phyloP scores from a whole-genome alignment of 2,888 invertebrate genomes.

The Lucinisca nassula region DNA sequence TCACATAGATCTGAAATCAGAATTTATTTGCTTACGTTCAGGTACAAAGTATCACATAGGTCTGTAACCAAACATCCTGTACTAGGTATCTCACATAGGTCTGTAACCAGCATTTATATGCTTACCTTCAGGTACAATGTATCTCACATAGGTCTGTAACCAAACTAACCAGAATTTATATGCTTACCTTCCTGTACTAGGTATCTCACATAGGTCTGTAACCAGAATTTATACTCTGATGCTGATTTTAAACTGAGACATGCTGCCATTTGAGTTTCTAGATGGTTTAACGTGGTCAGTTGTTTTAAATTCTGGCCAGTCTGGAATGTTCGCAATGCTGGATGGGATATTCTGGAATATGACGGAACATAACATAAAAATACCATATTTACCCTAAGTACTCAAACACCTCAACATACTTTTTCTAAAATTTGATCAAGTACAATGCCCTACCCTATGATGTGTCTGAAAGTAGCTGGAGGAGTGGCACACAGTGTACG shows the following conservation, averaged over 20 bases:
- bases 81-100: conserved; percentile 90
- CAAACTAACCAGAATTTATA: too few relatives aligned
- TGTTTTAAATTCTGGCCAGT: conserved; percentile 84
- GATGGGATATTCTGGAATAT: conserved; percentile 56
- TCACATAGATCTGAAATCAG: too few relatives aligned
- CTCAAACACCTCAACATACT: too few relatives aligned
- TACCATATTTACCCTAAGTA: too few relatives aligned
- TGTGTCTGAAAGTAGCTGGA: too few relatives aligned
- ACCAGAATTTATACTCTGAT: conserved; percentile 94
- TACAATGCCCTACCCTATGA: too few relatives aligned
- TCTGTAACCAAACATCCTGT: conserved; percentile 91
- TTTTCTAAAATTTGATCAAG: too few relatives aligned
- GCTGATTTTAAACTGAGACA: conserved; percentile 92
- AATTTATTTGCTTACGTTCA: conserved; percentile 93
- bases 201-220: conserved; percentile 90
- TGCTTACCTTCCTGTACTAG: conserved; percentile 91
- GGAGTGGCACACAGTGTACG: too few relatives aligned
- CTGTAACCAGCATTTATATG: conserved; percentile 94
- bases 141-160: neutral
- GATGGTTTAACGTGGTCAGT: conserved; percentile 87
- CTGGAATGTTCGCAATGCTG: conserved; percentile 77
- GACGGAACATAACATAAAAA: too few relatives aligned
- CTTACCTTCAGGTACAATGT: too few relatives aligned
- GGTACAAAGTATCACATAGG: too few relatives aligned
- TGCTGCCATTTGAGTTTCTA: conserved; percentile 93